Conservation (phyloP, 2,113 vertebrate genomes). For the Stegostoma tigrinum region DNA sequence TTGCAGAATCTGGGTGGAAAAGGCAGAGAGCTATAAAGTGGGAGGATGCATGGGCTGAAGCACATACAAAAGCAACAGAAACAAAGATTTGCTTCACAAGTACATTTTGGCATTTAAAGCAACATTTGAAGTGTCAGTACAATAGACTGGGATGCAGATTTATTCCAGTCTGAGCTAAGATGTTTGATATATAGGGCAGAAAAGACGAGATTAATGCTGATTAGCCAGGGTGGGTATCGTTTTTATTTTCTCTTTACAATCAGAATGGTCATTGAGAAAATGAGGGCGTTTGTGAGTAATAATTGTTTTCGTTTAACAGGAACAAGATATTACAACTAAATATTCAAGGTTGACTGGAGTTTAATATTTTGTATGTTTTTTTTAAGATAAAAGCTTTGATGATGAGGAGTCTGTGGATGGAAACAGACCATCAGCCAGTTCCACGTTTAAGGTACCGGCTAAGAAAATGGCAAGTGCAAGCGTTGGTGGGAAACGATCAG, state of each 20-base stretch:
- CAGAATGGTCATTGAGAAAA: background rate
- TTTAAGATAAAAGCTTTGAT: slow-evolving; percentile 88
- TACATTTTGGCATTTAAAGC: slow-evolving; percentile 27
- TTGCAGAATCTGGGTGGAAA: slow-evolving; percentile 67
- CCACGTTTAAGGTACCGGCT: slow-evolving; percentile 86
- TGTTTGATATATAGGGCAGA: background rate
- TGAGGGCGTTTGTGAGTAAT: slow-evolving; percentile 43
- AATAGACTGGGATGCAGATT: background rate
- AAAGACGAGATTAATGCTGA: slow-evolving; percentile 14
- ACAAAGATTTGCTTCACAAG: slow-evolving; percentile 38
- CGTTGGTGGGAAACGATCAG: slow-evolving; percentile 71
- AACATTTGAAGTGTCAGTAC: slow-evolving; percentile 15
- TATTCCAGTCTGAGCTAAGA: background rate
- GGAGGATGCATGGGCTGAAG: slow-evolving; percentile 59
- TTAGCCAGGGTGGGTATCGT: background rate
- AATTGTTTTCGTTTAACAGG: slow-evolving; percentile 44
- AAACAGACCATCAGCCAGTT: slow-evolving; percentile 77
- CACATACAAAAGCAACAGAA: slow-evolving; percentile 53
- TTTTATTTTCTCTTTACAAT: slow-evolving; percentile 10
- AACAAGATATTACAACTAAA: background rate
- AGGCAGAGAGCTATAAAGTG: slow-evolving; percentile 60
- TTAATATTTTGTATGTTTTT: slow-evolving; percentile 5
- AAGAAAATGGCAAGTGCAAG: slow-evolving; percentile 80
- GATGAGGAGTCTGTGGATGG: slow-evolving; percentile 96
- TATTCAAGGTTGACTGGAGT: background rate